Conservation (phyloP, 2,113 vertebrate genomes). For the Phaethornis superciliosus region DNA sequence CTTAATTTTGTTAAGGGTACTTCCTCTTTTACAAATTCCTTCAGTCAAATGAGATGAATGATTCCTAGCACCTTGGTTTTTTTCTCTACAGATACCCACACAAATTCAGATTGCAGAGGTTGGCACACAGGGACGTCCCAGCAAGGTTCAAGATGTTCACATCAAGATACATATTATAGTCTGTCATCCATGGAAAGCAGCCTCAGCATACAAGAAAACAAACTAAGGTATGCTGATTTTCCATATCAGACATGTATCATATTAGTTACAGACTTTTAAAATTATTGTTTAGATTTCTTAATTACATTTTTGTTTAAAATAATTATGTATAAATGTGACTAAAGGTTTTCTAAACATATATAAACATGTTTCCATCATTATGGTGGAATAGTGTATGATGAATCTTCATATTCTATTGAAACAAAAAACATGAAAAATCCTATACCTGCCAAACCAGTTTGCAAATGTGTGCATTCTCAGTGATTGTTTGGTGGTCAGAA, state of each 20-base stretch:
- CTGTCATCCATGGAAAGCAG: background rate
- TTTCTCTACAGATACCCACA: background rate
- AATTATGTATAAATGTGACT: too few species aligned
- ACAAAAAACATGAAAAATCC: background rate
- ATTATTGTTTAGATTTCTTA: background rate
- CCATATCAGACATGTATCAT: background rate
- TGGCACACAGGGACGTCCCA: background rate
- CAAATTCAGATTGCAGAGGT: background rate
- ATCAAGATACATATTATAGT: background rate
- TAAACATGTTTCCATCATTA: background rate
- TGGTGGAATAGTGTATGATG: background rate
- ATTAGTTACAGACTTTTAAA: background rate
- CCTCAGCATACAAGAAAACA: background rate
- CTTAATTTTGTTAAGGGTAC: background rate
- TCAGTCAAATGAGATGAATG: background rate
- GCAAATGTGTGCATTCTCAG: background rate
- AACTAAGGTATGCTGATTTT: slow-evolving; percentile 25
- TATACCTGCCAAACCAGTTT: background rate
- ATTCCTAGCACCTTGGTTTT: background rate
- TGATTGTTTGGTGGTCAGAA: background rate
- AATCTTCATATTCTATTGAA: background rate
- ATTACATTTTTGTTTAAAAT: too few species aligned
- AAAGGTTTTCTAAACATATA: background rate
- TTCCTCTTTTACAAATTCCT: background rate
- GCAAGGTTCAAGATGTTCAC: background rate